Conservation (phyloP, 2,888 invertebrate species). For the Lepidocyrtinus sp. region DNA sequence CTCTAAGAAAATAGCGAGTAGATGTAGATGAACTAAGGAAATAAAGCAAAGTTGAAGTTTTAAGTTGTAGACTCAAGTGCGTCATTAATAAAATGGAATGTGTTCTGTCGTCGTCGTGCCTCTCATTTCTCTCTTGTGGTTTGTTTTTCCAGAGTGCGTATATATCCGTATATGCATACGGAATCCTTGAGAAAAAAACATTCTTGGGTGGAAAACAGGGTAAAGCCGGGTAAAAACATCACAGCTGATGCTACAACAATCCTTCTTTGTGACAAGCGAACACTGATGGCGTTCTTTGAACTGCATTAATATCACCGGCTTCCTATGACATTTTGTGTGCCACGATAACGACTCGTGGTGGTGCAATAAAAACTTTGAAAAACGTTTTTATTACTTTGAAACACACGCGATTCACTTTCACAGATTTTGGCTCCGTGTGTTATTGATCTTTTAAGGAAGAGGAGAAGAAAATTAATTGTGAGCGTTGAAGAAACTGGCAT, state of each 20-base stretch:
- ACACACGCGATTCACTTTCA: background rate
- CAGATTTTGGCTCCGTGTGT: background rate
- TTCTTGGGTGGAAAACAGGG: background rate
- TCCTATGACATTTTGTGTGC: background rate
- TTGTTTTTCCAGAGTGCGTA: background rate
- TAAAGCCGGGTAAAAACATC: background rate
- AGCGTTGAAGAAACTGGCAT: slow-evolving; percentile 33
- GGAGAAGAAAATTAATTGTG: slow-evolving; percentile 48
- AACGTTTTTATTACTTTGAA: background rate
- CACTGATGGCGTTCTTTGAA: slow-evolving; percentile 22
- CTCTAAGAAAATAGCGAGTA: no score
- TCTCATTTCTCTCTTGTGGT: background rate
- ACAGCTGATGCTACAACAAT: slow-evolving; percentile 39
- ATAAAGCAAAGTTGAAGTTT: no score
- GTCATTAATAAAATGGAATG: slow-evolving; percentile 23
- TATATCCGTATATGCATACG: background rate
- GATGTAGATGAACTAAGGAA: no score
- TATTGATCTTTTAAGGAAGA: slow-evolving; percentile 45
- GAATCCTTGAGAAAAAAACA: background rate
- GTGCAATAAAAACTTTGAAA: background rate
- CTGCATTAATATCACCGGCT: background rate
- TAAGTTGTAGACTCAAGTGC: slow-evolving; percentile 41
- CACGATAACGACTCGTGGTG: no score
- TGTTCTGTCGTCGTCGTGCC: background rate
- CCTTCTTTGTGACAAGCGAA: slow-evolving; percentile 28